Base-by-base conservation (phyloP, 2,888 invertebrate species). In the Mesopsocus fuscifrons region DNA sequence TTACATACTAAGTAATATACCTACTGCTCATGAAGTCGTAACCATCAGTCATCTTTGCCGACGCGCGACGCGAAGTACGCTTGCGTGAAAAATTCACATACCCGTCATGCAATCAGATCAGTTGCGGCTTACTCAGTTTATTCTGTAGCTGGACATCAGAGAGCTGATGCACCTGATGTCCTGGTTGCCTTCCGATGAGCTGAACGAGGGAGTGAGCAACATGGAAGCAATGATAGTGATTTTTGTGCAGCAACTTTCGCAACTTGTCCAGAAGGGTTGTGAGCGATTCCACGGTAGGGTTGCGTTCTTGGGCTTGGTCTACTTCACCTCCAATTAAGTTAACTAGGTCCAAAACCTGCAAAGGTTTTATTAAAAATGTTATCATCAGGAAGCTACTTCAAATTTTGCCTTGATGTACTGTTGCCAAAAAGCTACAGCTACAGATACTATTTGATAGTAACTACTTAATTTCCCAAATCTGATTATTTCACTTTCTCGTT, bases 201-300 rank as follows among this genome's bases (percentile, higher is more conserved):
- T 88, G 88, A 42, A 87, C 66, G 22, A 88, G 61, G 1, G 83
- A 79, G 59, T 88, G 88, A 52, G 81, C 80, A 6, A 85, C 69
- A 0, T 80, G 73, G 53, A 82, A 83, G 49, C 81, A 67, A 52
- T 84, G 82, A 57, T 83, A 88, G 60, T 88, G 88, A 55, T 83
- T 76, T 0, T 79, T 77, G 61, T 88, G 87, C 44, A 88, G 62
- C 51, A 87, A 77, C 47, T 72, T 74, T 2, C 75, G 69, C 42
- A 85, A 60, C 50, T 81, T 77, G 40, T 70, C 69, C 6, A 81
- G 55, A 2, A 84, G 58, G 44, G 69, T 66, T 52, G 80, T 75
- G 46, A 80, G 59, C 69, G 42, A 21, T 9, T 67, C 62, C 1
- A 71, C 64, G 8, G 70, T 66, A 2, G 74, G 74, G 52, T 70